Base-by-base conservation (phyloP, 2,888 invertebrate species). In the Calameuta idolon region DNA sequence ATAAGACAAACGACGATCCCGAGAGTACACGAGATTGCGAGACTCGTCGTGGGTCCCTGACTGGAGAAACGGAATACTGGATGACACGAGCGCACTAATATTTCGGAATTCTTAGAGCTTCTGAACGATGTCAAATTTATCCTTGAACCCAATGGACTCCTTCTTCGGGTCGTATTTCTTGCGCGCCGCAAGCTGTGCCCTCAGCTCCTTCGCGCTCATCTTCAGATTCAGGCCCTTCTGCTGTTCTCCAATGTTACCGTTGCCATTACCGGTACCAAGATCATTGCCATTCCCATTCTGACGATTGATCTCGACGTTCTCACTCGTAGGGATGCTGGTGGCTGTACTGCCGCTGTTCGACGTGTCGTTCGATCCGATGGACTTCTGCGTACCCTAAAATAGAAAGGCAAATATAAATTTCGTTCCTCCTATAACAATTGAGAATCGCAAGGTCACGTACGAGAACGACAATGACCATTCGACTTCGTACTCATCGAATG, bases 61-160 rank as follows among this genome's bases (percentile, higher is more conserved):
- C 40, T 5, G 40, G 4, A 40, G 40, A 40, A 40, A 40, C 15
- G 15, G 40, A 40, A 40, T 40, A 40, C 40, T 5, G 40, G 40
- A 4, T 40, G 15, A 40, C 5, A 40, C 40, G 40, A 40, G 40
- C 40, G 40, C 40, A 40, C 15, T 15, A 40, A 40, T 40, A 40
- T 40, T 15, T 69, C 11, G n/a, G 31, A 40, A 15, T 31, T 30
- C 34, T 93, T 95, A 98, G 92, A 98, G 95, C 93, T 98, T 97
- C 92, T 98, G 97, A 85, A 98, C 96, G 91, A 98, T 98, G 92
- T 98, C 97, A 91, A 97, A 97, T 93, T 98, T 98, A 93, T 97
- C 96, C 92, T 96, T 96, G 90, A 98, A 95, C 93, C 97, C 97
- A 93, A 98, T 95, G 75, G 95, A 95, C 89, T 97, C 96, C 92